These are phyloP conservation scores for Dasypus novemcinctus DNA, from an alignment of 2,113 vertebrate species.

Conservation along the genomic window DNA sequence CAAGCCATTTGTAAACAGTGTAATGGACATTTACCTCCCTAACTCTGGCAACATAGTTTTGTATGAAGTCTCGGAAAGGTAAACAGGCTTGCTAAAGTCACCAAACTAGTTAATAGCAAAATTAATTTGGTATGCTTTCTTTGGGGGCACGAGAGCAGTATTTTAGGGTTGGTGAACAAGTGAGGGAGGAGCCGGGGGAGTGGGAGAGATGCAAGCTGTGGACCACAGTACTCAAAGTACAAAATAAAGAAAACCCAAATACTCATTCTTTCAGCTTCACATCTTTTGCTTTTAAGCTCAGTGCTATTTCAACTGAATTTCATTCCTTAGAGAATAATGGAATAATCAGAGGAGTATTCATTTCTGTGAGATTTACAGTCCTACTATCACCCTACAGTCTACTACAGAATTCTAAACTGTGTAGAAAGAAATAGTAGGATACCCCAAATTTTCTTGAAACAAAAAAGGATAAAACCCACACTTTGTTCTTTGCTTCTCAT, in stretches of 20 bases:
- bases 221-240: not conserved
- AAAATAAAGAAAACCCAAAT: not conserved
- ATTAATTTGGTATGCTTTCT: not conserved
- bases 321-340: not conserved
- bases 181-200: not conserved
- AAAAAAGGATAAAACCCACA: constrained; percentile 5
- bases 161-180: not conserved
- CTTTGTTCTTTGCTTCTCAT: constrained; percentile 57
- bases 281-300: constrained; percentile 38
- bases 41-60: not conserved
- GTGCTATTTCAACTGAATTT: not conserved
- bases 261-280: not conserved
- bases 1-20: not conserved
- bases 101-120: not conserved
- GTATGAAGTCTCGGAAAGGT: not conserved
- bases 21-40: no score
- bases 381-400: no score
- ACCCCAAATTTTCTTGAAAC: not conserved
- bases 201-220: not conserved
- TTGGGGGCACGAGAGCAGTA: not conserved
- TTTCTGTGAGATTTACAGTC: not conserved
- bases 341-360: constrained; percentile 8
- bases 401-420: not conserved
- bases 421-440: not conserved
- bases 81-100: not conserved